Conservation (phyloP, 2,113 vertebrate species). For the Morone saxatilis region DNA sequence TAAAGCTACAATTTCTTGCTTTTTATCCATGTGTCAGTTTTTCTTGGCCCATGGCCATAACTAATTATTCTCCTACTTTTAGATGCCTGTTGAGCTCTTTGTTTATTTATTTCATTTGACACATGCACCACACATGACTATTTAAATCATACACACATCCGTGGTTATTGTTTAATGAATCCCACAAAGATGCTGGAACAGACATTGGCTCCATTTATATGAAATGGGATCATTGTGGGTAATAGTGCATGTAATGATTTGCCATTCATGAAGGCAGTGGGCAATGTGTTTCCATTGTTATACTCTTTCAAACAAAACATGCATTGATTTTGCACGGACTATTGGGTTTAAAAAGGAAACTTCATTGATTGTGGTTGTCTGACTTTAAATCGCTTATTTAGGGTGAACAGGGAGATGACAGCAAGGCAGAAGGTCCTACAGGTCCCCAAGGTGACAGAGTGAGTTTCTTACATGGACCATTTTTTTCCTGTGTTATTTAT, state of each 20-base stretch:
- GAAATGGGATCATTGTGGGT: constrained; percentile 50
- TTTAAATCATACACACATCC: constrained; percentile 43
- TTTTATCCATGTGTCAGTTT: not conserved
- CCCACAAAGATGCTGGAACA: constrained; percentile 48
- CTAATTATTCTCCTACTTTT: constrained; percentile 32
- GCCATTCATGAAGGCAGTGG: constrained; percentile 23
- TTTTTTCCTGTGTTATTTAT: not conserved
- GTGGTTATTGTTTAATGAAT: constrained; percentile 61
- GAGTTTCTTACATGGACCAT: constrained; percentile 76
- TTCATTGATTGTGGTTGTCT: not conserved
- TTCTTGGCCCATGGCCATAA: not conserved
- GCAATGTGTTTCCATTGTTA: constrained; percentile 30
- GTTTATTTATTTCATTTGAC: constrained; percentile 40
- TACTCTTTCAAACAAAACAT: constrained; percentile 36
- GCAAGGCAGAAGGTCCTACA: constrained; percentile 90
- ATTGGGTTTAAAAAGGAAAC: constrained; percentile 20
- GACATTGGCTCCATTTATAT: constrained; percentile 39
- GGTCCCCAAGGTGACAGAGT: constrained; percentile 95
- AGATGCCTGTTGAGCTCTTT: not conserved
- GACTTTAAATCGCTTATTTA: constrained; percentile 68
- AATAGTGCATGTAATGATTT: constrained; percentile 63
- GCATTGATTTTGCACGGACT: constrained; percentile 34
- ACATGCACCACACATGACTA: constrained; percentile 46
- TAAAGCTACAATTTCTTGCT: not conserved
- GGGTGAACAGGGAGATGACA: constrained; percentile 95